Percentiles rank a stretch among this genome's conserved stretches.
Conservation (phyloP, 92 coral and sea anemone species). For the Epizoanthus ramosus region DNA sequence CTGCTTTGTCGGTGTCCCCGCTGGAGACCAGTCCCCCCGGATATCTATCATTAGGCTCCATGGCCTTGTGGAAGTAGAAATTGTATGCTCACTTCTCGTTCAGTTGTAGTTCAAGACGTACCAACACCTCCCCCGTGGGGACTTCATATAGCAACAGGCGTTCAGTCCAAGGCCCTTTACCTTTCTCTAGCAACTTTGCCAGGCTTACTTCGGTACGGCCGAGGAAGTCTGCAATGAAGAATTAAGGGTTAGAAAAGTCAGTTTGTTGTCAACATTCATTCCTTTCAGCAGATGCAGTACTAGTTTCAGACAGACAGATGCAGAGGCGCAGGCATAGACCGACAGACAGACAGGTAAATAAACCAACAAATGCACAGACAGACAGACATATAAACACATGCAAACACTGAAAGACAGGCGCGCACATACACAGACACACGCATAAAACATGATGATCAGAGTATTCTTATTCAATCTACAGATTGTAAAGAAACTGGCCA, state of each 20-base stretch:
- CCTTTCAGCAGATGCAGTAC: background rate
- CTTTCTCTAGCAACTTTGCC: slow-evolving; percentile 72
- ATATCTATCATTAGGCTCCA: background rate
- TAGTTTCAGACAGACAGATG: background rate
- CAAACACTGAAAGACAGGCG: no score
- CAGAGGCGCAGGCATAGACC: background rate
- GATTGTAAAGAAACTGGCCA: no score
- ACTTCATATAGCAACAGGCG: slow-evolving; percentile 89
- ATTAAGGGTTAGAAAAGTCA: background rate
- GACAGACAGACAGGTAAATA: no score
- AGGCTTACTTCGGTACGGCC: slow-evolving; percentile 94
- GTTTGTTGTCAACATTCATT: background rate
- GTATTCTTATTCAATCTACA: no score
- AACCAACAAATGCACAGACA: no score
- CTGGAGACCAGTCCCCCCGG: background rate
- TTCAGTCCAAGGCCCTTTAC: slow-evolving; percentile 89
- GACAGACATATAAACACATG: no score
- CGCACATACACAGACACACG: no score
- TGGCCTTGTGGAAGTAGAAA: background rate
- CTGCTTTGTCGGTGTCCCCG: background rate
- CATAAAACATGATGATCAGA: no score
- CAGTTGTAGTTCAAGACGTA: slow-evolving; percentile 75
- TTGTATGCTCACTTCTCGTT: slow-evolving; percentile 28
- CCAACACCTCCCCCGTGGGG: slow-evolving; percentile 86
- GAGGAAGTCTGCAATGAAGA: slow-evolving; percentile 72